Evolutionary conservation across 2,797 vertebrate genomes (phyloP).

Genomic region (Artibeus lituratus): DNA sequence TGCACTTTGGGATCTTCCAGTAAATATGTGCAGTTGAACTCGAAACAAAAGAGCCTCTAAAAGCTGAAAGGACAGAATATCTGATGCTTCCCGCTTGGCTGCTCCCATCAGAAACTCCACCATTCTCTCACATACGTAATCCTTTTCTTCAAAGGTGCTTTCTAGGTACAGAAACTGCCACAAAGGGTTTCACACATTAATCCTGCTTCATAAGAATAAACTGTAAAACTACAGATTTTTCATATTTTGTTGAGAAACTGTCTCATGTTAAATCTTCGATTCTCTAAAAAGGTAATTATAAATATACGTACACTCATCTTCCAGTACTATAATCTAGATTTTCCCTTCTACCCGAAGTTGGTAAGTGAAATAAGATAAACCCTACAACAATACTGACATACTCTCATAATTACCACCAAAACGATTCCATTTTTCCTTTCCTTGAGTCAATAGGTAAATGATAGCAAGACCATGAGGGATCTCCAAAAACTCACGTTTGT

Average conservation of each 20-base stretch:
- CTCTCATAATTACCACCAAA: background rate
- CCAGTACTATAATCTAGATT: background rate
- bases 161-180: slow-evolving; percentile 92
- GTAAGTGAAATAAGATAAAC: background rate
- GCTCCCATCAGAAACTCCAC: slow-evolving; percentile 86
- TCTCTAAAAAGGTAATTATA: slow-evolving; percentile 20
- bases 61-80: slow-evolving; percentile 90
- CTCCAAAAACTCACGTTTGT: background rate
- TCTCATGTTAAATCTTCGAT: background rate
- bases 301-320: slow-evolving; percentile 15
- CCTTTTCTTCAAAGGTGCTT: slow-evolving; percentile 94
- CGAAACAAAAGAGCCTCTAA: slow-evolving; percentile 93
- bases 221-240: background rate
- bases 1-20: slow-evolving; percentile 89
- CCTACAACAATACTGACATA: background rate
- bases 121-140: slow-evolving; percentile 91
- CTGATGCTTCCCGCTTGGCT: slow-evolving; percentile 77
- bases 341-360: background rate
- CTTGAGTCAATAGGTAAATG: background rate
- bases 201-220: slow-evolving; percentile 29
- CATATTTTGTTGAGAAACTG: slow-evolving; percentile 33
- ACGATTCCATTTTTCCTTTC: background rate
- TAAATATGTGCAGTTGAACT: slow-evolving; percentile 91
- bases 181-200: slow-evolving; percentile 49
- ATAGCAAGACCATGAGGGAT: background rate